Conservation (phyloP, 2,113 vertebrate species). For the Lamprotornis superbus region DNA sequence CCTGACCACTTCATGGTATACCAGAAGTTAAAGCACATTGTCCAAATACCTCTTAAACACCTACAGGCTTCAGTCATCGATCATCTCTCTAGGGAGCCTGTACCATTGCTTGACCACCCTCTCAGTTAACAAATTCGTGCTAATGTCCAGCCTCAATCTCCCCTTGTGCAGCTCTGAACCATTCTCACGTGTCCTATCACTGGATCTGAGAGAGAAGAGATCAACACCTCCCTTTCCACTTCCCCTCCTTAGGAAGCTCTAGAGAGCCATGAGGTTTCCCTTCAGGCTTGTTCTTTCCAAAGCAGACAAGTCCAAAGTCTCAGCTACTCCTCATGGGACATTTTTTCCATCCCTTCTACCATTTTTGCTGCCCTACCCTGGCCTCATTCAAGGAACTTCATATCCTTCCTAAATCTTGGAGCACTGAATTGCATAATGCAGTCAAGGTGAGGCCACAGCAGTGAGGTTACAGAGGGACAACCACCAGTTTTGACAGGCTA, state of each 20-base stretch:
- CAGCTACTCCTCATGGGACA: not conserved
- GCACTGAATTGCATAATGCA: not conserved
- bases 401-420: not conserved
- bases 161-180: not conserved
- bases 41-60: not conserved
- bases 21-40: not conserved
- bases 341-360: not conserved
- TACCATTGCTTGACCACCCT: not conserved
- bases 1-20: not conserved
- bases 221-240: not conserved
- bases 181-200: fast-evolving
- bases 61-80: not conserved
- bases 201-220: not conserved
- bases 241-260: not conserved
- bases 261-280: not conserved
- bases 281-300: not conserved
- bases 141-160: not conserved
- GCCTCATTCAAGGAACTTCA: not conserved
- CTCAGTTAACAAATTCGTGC: not conserved
- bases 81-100: not conserved
- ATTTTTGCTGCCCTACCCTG: not conserved
- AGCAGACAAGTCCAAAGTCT: not conserved
- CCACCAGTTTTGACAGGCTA: fast-evolving
- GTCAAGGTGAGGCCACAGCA: not conserved
- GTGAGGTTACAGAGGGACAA: not conserved